Base-by-base conservation (phyloP, 1,140 invertebrate species). In the Varroa destructor region DNA sequence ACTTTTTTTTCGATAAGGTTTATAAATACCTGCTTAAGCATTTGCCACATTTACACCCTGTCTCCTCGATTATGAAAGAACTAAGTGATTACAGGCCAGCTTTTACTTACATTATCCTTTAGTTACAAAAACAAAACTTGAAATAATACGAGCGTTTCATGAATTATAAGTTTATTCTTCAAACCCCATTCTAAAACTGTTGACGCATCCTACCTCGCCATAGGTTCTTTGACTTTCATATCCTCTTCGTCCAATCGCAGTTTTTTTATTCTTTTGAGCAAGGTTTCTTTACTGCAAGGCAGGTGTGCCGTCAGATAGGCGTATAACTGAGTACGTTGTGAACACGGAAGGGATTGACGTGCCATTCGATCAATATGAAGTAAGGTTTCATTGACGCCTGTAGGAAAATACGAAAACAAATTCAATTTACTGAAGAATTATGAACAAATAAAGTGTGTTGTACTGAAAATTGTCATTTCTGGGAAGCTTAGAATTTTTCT, bases 251-350 rank as follows among this genome's bases (percentile, higher is more conserved):
- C 83, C 1, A 85, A 76, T 55, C 83, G 79, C 10, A 88, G 78
- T 76, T 85, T 86, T 77, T 87, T 87, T 37, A 85, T 85, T 70
- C 86, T 81, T 75, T 85, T 86, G 37, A 85, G 79, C 43, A 88
- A 78, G 1, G 85, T 86, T 61, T 85, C 83, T 79, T 87, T 87
- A n/a, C 83, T 84, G 77, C 85, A 86, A 43, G 84, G 83, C 57
- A 88, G 78, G 78, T 84, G 85, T 5, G 81, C 80, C 1, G 86
- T 82, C 56, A 88, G 79, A 79, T 88, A 84, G 73, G 80, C 81
- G 75, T 86, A 88, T 55, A 85, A 79, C 6, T 82, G 80, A 70
- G 84, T 82, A 71, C 83, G 78, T 74, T 84, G 82, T 12, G 81
- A 80, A 55, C 81, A 78, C 55, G 78, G 77, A 43, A 82, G 74